These are phyloP conservation scores for Atta colombica DNA, from an alignment of 1,140 invertebrate species.

Conservation along the genomic window DNA sequence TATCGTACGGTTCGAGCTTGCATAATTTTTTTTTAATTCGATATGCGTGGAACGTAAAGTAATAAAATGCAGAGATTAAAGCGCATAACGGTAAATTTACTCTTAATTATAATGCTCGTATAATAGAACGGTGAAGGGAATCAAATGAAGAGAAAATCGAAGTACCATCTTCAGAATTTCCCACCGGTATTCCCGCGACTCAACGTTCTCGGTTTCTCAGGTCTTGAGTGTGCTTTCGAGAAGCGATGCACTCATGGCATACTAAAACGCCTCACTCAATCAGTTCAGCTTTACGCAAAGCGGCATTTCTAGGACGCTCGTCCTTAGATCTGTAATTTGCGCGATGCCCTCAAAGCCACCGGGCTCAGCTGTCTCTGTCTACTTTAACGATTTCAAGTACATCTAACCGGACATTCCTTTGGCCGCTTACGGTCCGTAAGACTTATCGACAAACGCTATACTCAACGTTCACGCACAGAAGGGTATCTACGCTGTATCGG, in stretches of 20 bases:
- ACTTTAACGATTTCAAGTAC: constrained; percentile 35
- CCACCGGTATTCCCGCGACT: constrained; percentile 46
- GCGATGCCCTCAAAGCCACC: constrained; percentile 50
- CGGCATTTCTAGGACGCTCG: constrained; percentile 72
- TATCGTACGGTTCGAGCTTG: not conserved
- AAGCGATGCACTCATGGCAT: constrained; percentile 61
- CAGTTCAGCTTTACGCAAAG: constrained; percentile 69
- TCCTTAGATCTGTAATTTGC: constrained; percentile 72
- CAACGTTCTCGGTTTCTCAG: constrained; percentile 56
- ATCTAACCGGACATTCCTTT: constrained; percentile 54
- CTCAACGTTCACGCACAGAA: constrained; percentile 16
- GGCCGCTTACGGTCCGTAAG: constrained; percentile 41
- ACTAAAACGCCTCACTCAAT: constrained; percentile 71
- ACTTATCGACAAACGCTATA: constrained; percentile 31
- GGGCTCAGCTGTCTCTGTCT: constrained; percentile 58
- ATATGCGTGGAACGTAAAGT: constrained; percentile 4
- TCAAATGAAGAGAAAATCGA: constrained; percentile 62
- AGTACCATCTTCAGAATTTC: constrained; percentile 58
- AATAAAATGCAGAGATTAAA: constrained; percentile 38
- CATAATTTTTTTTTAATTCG: not conserved
- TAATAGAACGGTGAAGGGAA: constrained; percentile 39
- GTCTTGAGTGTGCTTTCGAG: constrained; percentile 65
- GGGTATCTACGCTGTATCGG: constrained; percentile 33
- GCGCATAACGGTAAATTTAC: constrained; percentile 40
- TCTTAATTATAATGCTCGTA: constrained; percentile 54